These are phyloP conservation scores for Pipra filicauda DNA, from an alignment of 2,113 vertebrate species.

Conservation along the genomic window DNA sequence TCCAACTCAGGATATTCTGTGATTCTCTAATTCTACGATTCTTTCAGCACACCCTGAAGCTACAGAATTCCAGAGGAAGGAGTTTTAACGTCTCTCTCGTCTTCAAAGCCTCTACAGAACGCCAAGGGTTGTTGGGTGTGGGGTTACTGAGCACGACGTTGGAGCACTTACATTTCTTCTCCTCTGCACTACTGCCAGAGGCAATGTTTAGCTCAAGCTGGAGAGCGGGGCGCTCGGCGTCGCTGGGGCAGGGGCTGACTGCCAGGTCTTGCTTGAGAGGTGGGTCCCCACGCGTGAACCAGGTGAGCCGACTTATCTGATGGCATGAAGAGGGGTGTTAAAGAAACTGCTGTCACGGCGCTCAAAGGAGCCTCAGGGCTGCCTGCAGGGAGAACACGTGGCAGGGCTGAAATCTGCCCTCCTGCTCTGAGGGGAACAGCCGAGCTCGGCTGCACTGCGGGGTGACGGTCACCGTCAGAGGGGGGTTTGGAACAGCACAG, in stretches of 20 bases:
- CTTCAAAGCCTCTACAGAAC: not conserved
- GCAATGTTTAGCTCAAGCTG: conserved; percentile 52
- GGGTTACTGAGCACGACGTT: not conserved
- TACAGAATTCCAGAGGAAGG: not conserved
- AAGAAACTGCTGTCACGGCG: not conserved
- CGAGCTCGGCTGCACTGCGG: not conserved
- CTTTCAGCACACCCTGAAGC: not conserved
- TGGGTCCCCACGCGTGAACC: conserved; percentile 84
- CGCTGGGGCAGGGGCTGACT: not conserved
- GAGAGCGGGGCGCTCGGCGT: not conserved
- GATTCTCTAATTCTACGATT: not conserved
- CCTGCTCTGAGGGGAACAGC: not conserved
- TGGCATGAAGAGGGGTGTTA: not conserved
- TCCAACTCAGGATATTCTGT: not conserved
- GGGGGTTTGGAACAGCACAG: accelerated
- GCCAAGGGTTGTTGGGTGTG: not conserved
- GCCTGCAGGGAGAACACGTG: not conserved
- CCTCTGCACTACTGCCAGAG: not conserved
- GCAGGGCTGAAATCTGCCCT: not conserved
- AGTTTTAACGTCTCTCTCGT: not conserved
- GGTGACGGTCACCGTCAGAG: not conserved
- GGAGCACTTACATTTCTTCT: conserved; percentile 30
- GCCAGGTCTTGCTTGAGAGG: conserved; percentile 24
- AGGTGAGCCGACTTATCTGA: conserved; percentile 88
- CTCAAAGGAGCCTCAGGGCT: not conserved